Evolutionary conservation across 2,113 vertebrate genomes (phyloP), one percentile per base, ranked within the genome.

Genomic region (Lepidothrix coronata): DNA sequence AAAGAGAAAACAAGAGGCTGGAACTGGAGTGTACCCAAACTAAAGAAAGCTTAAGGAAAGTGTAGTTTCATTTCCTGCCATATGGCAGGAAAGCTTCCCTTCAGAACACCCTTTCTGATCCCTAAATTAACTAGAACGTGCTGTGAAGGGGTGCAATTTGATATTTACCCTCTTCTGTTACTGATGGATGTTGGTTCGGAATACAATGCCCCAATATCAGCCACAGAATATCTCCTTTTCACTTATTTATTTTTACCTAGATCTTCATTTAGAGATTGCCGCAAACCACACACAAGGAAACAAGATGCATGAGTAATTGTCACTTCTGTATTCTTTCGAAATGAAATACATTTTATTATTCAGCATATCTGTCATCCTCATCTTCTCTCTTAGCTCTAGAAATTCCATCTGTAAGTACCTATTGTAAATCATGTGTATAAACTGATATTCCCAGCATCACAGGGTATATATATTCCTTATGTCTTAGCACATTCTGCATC

Each of bases 261-360:
- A 20, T 91, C 48, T 86, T 86, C 48, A 57, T 12, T 78, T 63
- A 94, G 52, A 46, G 31, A 90, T 62, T 92, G 52, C 37, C 4
- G 2, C 3, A 8, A 93, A 85, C 18, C 12, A 59, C 25, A 58
- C 2, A 8, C 43, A 49, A 71, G 63, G 14, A 94, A 86, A 79
- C 31, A 78, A 78, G 55, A 93, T 3, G 2, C 54, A 54, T 68
- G 44, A 89, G 33, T 46, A 91, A 68, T 37, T 89, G 80, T 66
- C 76, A 91, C 66, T 92, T 75, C 39, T 58, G 41, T 57, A 61
- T 85, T 89, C 68, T 92, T 95, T 82, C 72, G 35, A 96, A 86
- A 91, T 49, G 16, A 91, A 96, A 78, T 78, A 44, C 20, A 66
- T 80, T 84, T 84, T 87, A 61, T 84, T 91, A 68, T 78, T 95